Percentiles rank a stretch among this genome's conserved stretches.
Conservation (phyloP, 2,797 vertebrate genomes). For the Cyprinella venusta region DNA sequence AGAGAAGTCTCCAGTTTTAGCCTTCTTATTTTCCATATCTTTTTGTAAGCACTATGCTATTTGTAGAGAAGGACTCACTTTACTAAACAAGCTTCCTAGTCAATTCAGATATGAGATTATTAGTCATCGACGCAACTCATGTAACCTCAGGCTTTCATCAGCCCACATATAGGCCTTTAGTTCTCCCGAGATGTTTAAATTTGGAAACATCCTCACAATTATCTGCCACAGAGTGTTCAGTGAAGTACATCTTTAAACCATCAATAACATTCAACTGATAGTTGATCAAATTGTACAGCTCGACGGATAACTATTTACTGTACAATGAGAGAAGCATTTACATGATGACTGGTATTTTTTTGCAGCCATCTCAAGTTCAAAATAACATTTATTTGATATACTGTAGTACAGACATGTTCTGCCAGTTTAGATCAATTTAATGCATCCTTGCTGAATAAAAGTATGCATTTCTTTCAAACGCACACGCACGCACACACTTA, state of each 20-base stretch:
- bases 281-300: not conserved
- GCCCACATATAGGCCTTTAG: conserved; percentile 37
- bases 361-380: too few species aligned
- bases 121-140: conserved; percentile 26
- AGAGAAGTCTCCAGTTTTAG: not conserved
- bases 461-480: too few species aligned
- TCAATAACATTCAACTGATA: not conserved
- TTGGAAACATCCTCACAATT: conserved; percentile 11
- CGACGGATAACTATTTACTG: not conserved
- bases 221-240: not conserved
- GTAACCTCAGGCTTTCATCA: conserved; percentile 44
- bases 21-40: not conserved
- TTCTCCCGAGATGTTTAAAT: conserved; percentile 28
- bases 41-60: conserved; percentile 3
- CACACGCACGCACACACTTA: too few species aligned
- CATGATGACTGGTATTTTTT: not conserved
- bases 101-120: conserved; percentile 46
- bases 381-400: not conserved
- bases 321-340: not conserved
- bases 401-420: not conserved
- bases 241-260: conserved; percentile 4
- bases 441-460: not conserved
- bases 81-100: conserved; percentile 13
- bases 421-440: not conserved
- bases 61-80: not conserved